Evolutionary conservation across 2,113 vertebrate species (phyloP), one percentile per base, ranked within the genome.

Genomic region (Empidonax traillii): DNA sequence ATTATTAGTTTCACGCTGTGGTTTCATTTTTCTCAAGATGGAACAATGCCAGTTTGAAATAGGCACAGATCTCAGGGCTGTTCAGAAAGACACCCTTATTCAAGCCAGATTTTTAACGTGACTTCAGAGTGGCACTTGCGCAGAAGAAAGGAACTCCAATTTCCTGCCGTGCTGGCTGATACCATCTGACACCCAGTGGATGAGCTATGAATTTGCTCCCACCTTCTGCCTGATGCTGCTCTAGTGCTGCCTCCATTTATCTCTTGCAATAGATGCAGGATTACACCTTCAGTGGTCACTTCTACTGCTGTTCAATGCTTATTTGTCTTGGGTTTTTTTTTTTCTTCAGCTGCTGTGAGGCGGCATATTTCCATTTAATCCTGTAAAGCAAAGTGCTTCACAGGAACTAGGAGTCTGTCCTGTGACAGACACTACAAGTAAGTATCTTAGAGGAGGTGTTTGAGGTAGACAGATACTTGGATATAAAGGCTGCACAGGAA

Each of bases 391-490:
- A n/a, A 35, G 22, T 37, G 23, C 51, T 63, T 81, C 67, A 72
- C 7, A 35, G 69, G 74, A 88, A 30, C 6, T 19, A 31, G 21
- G 43, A 53, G 52, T 55, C 59, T 80, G 43, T 65, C 51, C 75
- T 51, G 33, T 87, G 51, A 53, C 33, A 66, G 39, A 18, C 12
- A 18, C 12, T 41, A 35, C 25, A n/a, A 84, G 66, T 7, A 41
- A 63, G 35, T 51, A 37, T 16, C 55, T 63, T n/a, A 24, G 10
- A 53, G 72, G 43, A 53, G 30, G 6, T 0, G 0, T 77, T 33
- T 71, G 65, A 81, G 71, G 33, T 7, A 69, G 75, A 12, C 47
- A 82, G 41, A 23, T 59, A 10, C 53, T 92, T 90, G 69, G 61
- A 33, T 72, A 47, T 31, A 67, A 78, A 22, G 41, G 25, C 44